phyloP scores from a whole-genome alignment of 2,888 invertebrate genomes.

The Cotesia congregata region DNA sequence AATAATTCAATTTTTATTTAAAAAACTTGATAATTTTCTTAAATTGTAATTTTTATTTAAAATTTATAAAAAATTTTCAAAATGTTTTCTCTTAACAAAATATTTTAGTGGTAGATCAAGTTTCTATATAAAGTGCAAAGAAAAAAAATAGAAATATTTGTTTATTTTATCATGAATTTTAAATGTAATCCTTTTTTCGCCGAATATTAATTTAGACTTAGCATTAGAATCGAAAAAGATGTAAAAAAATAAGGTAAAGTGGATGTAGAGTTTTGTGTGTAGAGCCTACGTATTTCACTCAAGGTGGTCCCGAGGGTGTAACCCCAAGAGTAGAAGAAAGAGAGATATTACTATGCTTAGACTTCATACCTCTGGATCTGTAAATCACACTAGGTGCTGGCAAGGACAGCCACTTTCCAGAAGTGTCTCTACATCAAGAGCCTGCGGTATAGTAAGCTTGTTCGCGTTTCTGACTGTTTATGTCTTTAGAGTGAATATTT shows the following conservation, averaged over 20 bases:
- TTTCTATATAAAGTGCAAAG: too few species aligned
- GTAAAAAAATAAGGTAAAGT: background rate
- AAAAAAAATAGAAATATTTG: too few species aligned
- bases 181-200: background rate
- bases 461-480: constrained; percentile 16
- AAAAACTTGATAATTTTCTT: too few species aligned
- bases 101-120: too few species aligned
- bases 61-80: too few species aligned
- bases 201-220: background rate
- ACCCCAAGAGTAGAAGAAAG: constrained; percentile 1
- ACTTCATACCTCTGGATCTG: constrained; percentile 43
- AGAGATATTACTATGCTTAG: constrained; percentile 8
- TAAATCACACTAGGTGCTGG: constrained; percentile 53
- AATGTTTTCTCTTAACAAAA: too few species aligned
- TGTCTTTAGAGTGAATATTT: constrained; percentile 4
- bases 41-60: too few species aligned
- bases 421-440: constrained; percentile 56
- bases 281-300: constrained; percentile 12
- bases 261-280: background rate
- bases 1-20: too few species aligned
- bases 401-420: constrained; percentile 51
- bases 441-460: constrained; percentile 43
- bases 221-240: background rate
- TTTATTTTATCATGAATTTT: background rate
- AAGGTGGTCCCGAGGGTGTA: constrained; percentile 18